These are phyloP conservation scores for Chrysochloris asiatica DNA, from an alignment of 2,113 vertebrate species.

Conservation along the genomic window DNA sequence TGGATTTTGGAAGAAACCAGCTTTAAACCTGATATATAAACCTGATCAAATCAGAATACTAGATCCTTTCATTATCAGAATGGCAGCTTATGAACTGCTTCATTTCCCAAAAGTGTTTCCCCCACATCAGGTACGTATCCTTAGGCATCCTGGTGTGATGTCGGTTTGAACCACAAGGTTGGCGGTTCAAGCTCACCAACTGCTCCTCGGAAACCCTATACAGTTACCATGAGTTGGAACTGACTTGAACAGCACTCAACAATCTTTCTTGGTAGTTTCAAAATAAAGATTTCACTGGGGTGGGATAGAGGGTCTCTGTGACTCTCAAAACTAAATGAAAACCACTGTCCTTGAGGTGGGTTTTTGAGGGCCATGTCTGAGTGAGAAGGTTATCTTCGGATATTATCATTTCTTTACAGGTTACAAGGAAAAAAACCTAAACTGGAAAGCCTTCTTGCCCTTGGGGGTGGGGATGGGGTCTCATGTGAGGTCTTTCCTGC, in stretches of 20 bases:
- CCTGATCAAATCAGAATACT: slow-evolving; percentile 86
- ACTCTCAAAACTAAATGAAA: not conserved
- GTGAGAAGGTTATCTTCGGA: not conserved
- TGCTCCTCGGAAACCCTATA: too few species aligned
- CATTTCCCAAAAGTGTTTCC: slow-evolving; percentile 84
- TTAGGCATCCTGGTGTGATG: too few species aligned
- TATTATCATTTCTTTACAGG: not conserved
- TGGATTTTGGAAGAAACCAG: slow-evolving; percentile 88
- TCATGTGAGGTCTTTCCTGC: not conserved
- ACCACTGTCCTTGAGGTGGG: not conserved
- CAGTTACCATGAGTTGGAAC: too few species aligned
- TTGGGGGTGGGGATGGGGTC: not conserved
- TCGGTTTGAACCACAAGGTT: too few species aligned
- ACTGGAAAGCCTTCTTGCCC: not conserved
- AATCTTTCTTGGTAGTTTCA: not conserved
- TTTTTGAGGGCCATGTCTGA: not conserved
- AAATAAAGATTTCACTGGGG: not conserved
- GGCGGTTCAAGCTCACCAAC: too few species aligned
- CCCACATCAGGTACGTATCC: slow-evolving; percentile 83
- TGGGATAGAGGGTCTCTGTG: not conserved
- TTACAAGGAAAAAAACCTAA: not conserved
- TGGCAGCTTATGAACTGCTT: slow-evolving; percentile 85
- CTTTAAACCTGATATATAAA: slow-evolving; percentile 86
- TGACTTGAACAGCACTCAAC: too few species aligned
- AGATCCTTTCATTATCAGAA: slow-evolving; percentile 86